Evolutionary conservation across 2,888 invertebrate genomes (phyloP), one percentile per base, ranked within the genome.

Genomic region (Cephus pulcher): DNA sequence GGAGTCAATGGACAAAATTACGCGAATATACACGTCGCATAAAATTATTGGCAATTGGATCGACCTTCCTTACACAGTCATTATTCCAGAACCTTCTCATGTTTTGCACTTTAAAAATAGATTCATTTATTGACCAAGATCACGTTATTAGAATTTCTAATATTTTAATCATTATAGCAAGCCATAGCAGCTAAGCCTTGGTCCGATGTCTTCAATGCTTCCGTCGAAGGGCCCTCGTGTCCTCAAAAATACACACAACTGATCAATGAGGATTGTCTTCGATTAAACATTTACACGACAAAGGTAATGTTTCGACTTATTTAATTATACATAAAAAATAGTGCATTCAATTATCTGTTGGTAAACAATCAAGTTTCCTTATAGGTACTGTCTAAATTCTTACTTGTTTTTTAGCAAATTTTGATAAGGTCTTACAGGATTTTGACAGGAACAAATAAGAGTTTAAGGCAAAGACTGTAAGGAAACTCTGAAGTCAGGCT

Each of bases 221-320:
- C 93, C 4, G 83, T 90, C 75, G 94, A 94, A 77, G 94, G 94
- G 0, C 94, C 94, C 1, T 92, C 93, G 75, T 94, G 94, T 79
- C 94, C 94, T 0, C 92, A 93, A 79, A 91, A 91, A 0, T 90
- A 91, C 34, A 80, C 78, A 23, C 77, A 80, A 74, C n/a, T 9
- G 71, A 84, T 89, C 81, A 85, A 93, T 75, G 95, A 95, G 84
- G 94, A 95, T 88, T 95, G 95, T 84, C 92, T 95, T 4, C 90
- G 92, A 32, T 87, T 95, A 78, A 95, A 95, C 82, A 93, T 95
- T 1, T 95, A 94, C 82, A 93, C 93, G 0, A 92, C 83, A 83
- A 92, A 91, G 86, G 92, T 92, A 86, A 75, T 56, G 9, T 56
- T 9, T 75, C 12, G 34, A 35, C 12, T 40, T 34, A 4, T 56